phyloP scores from a whole-genome alignment of 2,888 invertebrate species.

The Ferdinandea cuprea region DNA sequence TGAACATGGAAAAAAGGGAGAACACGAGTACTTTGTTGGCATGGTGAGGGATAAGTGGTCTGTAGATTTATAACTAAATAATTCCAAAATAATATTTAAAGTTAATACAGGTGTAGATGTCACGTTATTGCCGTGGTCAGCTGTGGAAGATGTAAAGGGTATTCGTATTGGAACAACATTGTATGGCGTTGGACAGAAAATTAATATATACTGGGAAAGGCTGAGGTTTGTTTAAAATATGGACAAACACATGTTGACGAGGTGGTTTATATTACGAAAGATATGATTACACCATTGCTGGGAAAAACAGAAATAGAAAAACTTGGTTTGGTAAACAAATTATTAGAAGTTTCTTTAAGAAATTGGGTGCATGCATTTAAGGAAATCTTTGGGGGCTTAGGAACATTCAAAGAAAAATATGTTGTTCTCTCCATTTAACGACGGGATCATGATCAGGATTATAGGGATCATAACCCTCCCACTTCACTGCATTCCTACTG shows the following conservation, averaged over 20 bases:
- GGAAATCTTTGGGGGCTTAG: neutral
- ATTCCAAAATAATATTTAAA: no score
- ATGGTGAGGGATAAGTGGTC: conserved; percentile 7
- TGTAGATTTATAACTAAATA: conserved; percentile 17
- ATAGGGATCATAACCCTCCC: no score
- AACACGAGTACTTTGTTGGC: conserved; percentile 21
- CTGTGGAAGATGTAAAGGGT: neutral
- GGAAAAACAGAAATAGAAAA: conserved; percentile 31
- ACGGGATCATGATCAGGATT: no score
- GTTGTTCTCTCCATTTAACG: no score
- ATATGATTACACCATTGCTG: neutral
- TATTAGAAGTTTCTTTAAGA: conserved; percentile 13
- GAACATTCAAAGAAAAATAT: conserved; percentile 23
- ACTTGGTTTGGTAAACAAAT: conserved; percentile 9
- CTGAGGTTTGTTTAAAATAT: conserved; percentile 13
- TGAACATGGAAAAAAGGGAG: neutral
- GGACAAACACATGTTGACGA: neutral
- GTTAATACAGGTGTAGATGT: conserved; percentile 32
- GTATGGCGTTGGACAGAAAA: neutral
- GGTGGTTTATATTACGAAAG: conserved; percentile 12
- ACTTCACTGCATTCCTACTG: no score
- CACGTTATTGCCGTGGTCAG: conserved; percentile 5
- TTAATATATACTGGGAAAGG: no score
- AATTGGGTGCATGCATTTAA: conserved; percentile 23
- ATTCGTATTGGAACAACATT: neutral